Conservation (phyloP, 2,113 vertebrate species). For the Zapus hudsonius region DNA sequence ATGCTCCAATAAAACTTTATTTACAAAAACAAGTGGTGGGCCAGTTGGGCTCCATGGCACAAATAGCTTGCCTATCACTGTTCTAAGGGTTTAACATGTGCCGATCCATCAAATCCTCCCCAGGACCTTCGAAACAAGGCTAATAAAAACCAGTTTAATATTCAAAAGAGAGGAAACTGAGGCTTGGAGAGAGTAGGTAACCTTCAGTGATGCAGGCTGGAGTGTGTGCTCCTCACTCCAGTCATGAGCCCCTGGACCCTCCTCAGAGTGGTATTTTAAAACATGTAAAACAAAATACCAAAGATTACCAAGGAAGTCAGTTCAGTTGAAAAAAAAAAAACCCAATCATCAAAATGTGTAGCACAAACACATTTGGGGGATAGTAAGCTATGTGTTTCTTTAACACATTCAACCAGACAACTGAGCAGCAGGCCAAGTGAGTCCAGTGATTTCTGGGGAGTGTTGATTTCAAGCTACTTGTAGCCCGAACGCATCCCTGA, state of each 20-base stretch:
- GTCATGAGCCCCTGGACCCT: neutral
- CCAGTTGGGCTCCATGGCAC: neutral
- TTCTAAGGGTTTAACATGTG: neutral
- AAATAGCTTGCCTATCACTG: neutral
- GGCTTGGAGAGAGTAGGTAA: neutral
- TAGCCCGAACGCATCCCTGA: fast-evolving
- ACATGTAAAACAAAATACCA: neutral
- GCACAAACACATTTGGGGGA: neutral
- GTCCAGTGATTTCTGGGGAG: neutral
- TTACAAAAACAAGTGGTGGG: neutral
- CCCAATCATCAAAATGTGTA: neutral
- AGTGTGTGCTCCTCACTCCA: neutral
- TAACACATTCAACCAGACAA: neutral
- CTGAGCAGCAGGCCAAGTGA: neutral
- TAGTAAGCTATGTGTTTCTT: neutral
- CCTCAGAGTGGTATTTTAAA: slow-evolving; percentile 10
- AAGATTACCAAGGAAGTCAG: neutral
- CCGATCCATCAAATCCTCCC: neutral
- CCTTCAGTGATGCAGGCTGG: neutral
- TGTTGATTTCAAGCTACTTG: neutral
- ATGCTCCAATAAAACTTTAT: neutral
- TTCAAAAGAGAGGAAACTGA: neutral
- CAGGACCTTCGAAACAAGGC: neutral
- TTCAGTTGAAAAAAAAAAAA: slow-evolving; percentile 14
- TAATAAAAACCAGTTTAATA: neutral